Base-by-base conservation (phyloP, 1,140 invertebrate species). In the Nephotettix cincticeps region DNA sequence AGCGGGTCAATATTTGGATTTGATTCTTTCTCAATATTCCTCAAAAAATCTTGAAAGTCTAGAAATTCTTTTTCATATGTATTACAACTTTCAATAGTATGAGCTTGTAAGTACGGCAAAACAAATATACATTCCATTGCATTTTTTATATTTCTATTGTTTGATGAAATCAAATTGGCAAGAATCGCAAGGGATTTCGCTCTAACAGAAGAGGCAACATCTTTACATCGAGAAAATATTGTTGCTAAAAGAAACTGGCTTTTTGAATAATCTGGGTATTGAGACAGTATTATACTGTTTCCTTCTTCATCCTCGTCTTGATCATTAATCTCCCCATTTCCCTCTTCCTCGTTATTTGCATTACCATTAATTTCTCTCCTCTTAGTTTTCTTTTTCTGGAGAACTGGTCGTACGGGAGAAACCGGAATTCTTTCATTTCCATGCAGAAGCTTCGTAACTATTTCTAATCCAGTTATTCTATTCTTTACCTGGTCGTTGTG, bases 391-490 rank as follows among this genome's bases (percentile, higher is more conserved):
- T 51, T 61, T 6, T 25, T 27, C 23, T 14, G 56, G 4, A 14
- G 9, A 28, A 29, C 13, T 21, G 27, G 27, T 28, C 56, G 13
- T 36, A 43, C 4, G 17, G 63, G 63, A 6, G 63, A 65, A 65
- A 1, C 1, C 17, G 61, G 75, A 45, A 2, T 58, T 56, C 72
- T 78, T 72, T 77, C 78, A 19, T 78, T 77, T 29, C 75, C 72
- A 1, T 76, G 75, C 6, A 89, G 61, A 17, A 88, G 75, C 71
- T 82, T 81, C 0, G 80, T 79, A 9, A 87, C 81, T 3, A 89
- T 79, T 75, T 90, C 88, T 40, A 88, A 78, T 9, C 83, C 82
- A 76, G 87, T 85, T 61, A 85, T 77, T 73, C 88, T 80, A 68
- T 81, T 79, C 17, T 76, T 78, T n/a, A 82, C 77, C 74, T 85